Conservation (phyloP, 2,888 invertebrate species). For the Ligdia adustata region DNA sequence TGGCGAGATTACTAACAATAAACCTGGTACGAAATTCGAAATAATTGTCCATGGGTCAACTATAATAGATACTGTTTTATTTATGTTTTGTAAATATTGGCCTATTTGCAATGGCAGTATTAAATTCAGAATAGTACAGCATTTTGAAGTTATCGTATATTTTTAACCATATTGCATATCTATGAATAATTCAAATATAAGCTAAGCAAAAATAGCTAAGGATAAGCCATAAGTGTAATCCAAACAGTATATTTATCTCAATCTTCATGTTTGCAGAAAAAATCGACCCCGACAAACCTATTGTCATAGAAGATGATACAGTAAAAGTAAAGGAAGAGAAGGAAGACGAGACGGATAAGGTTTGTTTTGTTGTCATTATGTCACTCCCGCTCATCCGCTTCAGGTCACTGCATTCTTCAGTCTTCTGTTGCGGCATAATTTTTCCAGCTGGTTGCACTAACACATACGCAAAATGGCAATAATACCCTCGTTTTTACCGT, state of each 20-base stretch:
- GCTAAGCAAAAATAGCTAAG: too few species aligned
- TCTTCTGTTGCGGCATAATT: constrained; percentile 6
- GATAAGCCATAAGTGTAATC: too few species aligned
- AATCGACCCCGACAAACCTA: constrained; percentile 65
- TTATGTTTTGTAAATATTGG: too few species aligned
- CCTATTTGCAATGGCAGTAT: too few species aligned
- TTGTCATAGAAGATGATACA: constrained; percentile 73
- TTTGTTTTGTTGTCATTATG: constrained; percentile 41
- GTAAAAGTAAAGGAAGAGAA: constrained; percentile 76
- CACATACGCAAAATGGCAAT: constrained; percentile 12
- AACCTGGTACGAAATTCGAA: too few species aligned
- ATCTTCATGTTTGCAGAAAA: constrained; percentile 67
- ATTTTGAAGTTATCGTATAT: too few species aligned
- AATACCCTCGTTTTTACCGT: constrained; percentile 2
- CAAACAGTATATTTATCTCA: too few species aligned
- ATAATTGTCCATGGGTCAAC: too few species aligned
- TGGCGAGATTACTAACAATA: constrained; percentile 59
- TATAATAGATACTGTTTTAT: too few species aligned
- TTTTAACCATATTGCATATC: too few species aligned
- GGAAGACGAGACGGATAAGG: constrained; percentile 68
- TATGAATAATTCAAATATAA: too few species aligned
- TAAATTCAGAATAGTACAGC: too few species aligned
- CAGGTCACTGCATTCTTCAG: background rate
- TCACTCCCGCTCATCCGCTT: constrained; percentile 14
- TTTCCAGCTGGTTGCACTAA: constrained; percentile 25